Percentiles rank a stretch among this genome's conserved stretches.
Conservation (phyloP, 2,113 vertebrate genomes). For the Aspidoscelis tigris region DNA sequence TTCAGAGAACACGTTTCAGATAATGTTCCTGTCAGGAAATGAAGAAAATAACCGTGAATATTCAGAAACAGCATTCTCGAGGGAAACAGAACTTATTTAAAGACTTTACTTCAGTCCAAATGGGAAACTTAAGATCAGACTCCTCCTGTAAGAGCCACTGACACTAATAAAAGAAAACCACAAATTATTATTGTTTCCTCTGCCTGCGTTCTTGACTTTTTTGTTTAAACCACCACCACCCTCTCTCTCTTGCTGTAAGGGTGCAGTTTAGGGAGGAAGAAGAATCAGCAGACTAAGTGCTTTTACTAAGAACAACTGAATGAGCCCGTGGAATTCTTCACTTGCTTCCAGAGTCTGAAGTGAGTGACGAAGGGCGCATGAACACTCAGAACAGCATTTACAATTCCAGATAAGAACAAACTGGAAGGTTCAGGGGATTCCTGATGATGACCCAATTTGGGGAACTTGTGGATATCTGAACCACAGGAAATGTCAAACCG, state of each 20-base stretch:
- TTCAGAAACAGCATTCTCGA: constrained; percentile 22
- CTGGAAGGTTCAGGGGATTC: too few relatives aligned
- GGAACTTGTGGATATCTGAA: too few relatives aligned
- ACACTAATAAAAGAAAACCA: not conserved
- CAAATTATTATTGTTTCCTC: not conserved
- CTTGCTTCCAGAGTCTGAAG: not conserved
- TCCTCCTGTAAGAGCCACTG: constrained; percentile 29
- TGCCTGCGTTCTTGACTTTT: not conserved
- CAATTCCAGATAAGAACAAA: too few relatives aligned
- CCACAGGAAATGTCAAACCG: too few relatives aligned
- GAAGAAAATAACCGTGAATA: constrained; percentile 1
- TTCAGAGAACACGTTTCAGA: constrained; percentile 9
- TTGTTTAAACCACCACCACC: not conserved
- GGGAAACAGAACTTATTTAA: constrained; percentile 15
- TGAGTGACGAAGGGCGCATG: too few relatives aligned
- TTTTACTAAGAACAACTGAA: not conserved
- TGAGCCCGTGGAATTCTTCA: not conserved
- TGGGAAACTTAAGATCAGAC: not conserved
- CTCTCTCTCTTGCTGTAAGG: not conserved
- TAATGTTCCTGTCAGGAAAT: constrained; percentile 33
- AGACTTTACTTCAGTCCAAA: constrained; percentile 6
- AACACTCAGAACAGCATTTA: not conserved
- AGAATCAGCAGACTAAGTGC: not conserved
- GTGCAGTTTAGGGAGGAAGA: not conserved
- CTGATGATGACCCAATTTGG: too few relatives aligned